phyloP scores from a whole-genome alignment of 2,797 vertebrate genomes.

The Liparis tanakae region DNA sequence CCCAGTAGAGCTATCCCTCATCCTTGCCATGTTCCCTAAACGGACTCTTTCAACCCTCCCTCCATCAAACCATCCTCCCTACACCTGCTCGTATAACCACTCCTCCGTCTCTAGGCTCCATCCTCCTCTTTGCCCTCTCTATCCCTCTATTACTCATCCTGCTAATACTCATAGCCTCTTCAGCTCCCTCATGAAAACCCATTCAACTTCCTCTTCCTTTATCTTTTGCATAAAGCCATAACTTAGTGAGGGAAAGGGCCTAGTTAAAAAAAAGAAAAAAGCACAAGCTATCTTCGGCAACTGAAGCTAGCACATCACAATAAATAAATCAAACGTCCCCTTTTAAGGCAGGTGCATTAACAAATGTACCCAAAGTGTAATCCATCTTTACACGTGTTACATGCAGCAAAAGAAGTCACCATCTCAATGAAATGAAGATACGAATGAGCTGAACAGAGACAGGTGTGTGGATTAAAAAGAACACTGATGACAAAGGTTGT shows the following conservation, averaged over 20 bases:
- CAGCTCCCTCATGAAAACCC: slow-evolving; percentile 63
- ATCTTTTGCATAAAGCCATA: slow-evolving; percentile 76
- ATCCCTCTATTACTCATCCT: slow-evolving; percentile 68
- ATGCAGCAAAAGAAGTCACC: not conserved
- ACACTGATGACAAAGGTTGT: not conserved
- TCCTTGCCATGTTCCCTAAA: slow-evolving; percentile 56
- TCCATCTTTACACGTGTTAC: slow-evolving; percentile 2
- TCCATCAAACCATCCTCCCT: slow-evolving; percentile 53
- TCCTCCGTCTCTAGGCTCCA: slow-evolving; percentile 68
- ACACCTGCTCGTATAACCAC: slow-evolving; percentile 76
- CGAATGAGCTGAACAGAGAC: not conserved
- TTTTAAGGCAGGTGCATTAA: slow-evolving; percentile 28
- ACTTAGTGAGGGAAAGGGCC: slow-evolving; percentile 52
- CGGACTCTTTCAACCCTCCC: slow-evolving; percentile 44
- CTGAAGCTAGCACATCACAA: slow-evolving; percentile 47
- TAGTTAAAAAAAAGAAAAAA: slow-evolving; percentile 47
- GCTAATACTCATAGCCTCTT: slow-evolving; percentile 64
- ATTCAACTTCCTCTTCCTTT: slow-evolving; percentile 73
- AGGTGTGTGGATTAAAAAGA: not conserved
- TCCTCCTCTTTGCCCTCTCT: slow-evolving; percentile 66
- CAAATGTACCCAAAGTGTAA: slow-evolving; percentile 11
- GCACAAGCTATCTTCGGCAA: slow-evolving; percentile 35
- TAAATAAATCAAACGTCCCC: slow-evolving; percentile 51
- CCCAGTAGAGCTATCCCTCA: slow-evolving; percentile 49
- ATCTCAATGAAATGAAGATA: slow-evolving; percentile 1